Evolutionary conservation across 2,888 invertebrate species (phyloP), one percentile per base, ranked within the genome.

Genomic region (Dasysyrphus tricinctus): DNA sequence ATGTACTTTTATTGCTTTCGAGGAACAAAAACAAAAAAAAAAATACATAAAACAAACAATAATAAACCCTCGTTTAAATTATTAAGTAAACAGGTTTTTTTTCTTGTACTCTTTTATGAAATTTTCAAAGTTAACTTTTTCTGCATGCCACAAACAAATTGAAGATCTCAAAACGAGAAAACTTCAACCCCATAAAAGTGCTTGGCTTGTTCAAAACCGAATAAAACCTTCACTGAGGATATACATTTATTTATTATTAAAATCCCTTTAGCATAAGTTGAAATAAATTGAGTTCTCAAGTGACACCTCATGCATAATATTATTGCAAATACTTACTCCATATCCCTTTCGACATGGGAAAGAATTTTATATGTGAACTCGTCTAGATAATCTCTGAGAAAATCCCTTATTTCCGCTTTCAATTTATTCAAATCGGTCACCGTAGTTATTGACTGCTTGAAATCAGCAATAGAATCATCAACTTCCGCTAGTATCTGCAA

Each of bases 321-420:
- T 57, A 44, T 16, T 57, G 29, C 12, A 34, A 75, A 14, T 19
- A 89, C 91, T 88, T 84, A 93, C 92, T 91, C 91, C 93, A 93
- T 93, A 89, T 93, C 93, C 12, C 93, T 89, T 67, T 92, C 92
- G 47, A 93, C 91, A 67, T 93, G 92, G 3, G 92, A 92, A 89
- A 93, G 89, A 44, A 91, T 92, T 84, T 91, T 92, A 81, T 91
- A 91, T 14, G 92, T 91, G 69, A 92, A 93, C 88, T 92, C 92
- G 82, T 93, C 92, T 19, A 93, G 88, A 75, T 91, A 91, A 59
- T 92, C 90, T 3, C 90, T 89, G 0, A 93, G 89, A 67, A 91
- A 90, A 39, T 89, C 88, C 7, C 93, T 89, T 88, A 92, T 91
- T 87, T 92, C 91, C 0, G 89, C 90, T 85, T 93, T 93, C 0